Evolutionary conservation across 2,888 invertebrate species (phyloP).

Genomic region (Clusia tigrina): DNA sequence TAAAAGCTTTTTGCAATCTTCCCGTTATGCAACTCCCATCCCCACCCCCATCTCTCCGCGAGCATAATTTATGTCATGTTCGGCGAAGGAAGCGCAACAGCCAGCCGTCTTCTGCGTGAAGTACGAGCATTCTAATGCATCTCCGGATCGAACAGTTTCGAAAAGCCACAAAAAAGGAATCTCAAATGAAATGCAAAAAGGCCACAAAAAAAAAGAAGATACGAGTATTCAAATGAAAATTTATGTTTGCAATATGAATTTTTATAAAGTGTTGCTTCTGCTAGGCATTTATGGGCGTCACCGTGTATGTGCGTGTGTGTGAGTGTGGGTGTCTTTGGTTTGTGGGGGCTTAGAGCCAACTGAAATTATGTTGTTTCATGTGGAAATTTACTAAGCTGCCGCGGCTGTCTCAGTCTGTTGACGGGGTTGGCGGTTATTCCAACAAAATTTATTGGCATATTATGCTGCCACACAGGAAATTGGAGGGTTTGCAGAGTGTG

Average conservation of each 20-base stretch:
- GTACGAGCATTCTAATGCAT: constrained; percentile 21
- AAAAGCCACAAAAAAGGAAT: no score
- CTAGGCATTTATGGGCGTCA: constrained; percentile 48
- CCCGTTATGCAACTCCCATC: constrained; percentile 42
- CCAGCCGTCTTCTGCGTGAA: constrained; percentile 1
- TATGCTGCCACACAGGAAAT: background rate
- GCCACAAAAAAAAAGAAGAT: background rate
- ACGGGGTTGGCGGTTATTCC: background rate
- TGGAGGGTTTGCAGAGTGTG: background rate
- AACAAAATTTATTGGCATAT: constrained; percentile 3
- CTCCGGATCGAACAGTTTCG: no score
- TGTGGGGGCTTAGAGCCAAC: constrained; percentile 19
- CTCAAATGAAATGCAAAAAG: no score
- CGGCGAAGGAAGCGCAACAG: constrained; percentile 34
- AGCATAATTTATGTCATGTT: no score
- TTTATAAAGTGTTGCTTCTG: constrained; percentile 55
- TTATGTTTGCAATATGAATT: constrained; percentile 61
- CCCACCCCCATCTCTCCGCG: background rate
- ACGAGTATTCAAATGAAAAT: constrained; percentile 60
- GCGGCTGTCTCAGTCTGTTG: background rate
- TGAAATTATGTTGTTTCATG: constrained; percentile 42
- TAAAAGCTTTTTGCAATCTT: constrained; percentile 63
- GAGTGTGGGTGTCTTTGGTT: constrained; percentile 6
- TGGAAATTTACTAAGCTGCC: constrained; percentile 44
- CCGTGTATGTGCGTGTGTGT: background rate